Percentiles rank a stretch among this genome's conserved stretches.
These are phyloP conservation scores for Megaleporinus macrocephalus DNA, from an alignment of 2,113 vertebrate species.

Conservation along the genomic window DNA sequence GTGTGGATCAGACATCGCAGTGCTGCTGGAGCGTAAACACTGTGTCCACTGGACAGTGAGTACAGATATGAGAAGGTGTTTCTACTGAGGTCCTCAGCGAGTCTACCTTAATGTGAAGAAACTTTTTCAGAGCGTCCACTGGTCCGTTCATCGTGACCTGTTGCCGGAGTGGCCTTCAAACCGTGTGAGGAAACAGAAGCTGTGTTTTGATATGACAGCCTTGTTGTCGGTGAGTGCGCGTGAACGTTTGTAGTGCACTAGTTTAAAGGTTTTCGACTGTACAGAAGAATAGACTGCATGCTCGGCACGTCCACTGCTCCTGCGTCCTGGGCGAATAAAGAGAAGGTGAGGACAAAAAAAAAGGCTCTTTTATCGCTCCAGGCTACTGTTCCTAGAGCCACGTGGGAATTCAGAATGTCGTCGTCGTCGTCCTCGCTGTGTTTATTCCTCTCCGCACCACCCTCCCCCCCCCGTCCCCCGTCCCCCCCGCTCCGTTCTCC, in stretches of 20 bases:
- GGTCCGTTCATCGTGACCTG: too few species aligned
- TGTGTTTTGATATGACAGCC: too few species aligned
- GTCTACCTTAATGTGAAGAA: too few species aligned
- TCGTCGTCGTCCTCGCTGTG: conserved; percentile 70
- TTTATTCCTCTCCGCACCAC: conserved; percentile 65
- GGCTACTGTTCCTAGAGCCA: conserved; percentile 73
- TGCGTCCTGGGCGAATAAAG: conserved; percentile 77
- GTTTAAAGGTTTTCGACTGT: neutral
- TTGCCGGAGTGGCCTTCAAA: neutral
- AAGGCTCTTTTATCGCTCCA: conserved; percentile 67
- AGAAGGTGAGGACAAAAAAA: conserved; percentile 72
- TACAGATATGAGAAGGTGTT: too few species aligned
- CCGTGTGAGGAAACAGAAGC: neutral
- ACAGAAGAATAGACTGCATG: conserved; percentile 60
- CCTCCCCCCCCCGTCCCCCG: neutral
- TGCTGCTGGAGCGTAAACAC: too few species aligned
- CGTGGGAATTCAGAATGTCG: conserved; percentile 76
- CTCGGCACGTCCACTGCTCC: conserved; percentile 69
- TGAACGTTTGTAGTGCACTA: neutral
- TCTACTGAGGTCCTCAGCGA: too few species aligned
- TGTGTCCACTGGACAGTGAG: too few species aligned
- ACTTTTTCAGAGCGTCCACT: too few species aligned
- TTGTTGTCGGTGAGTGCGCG: neutral
- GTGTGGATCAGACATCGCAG: too few species aligned
- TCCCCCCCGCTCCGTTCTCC: neutral